Percentiles rank a stretch among this genome's conserved stretches.
phyloP scores from a whole-genome alignment of 2,888 invertebrate species.

The Periphyllus acericola region DNA sequence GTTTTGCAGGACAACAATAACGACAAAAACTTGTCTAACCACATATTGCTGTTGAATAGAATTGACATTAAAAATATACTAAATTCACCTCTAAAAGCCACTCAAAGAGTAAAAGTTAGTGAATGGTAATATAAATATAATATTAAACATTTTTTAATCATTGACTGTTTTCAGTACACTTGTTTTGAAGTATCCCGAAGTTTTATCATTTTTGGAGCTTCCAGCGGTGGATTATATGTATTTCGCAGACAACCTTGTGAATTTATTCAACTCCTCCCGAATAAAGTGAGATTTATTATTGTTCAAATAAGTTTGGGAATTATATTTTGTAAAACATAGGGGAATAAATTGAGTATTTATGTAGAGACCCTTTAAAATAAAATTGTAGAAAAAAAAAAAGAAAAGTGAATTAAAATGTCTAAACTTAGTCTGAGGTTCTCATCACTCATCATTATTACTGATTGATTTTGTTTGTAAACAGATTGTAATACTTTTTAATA shows the following conservation, averaged over 20 bases:
- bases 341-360: no score
- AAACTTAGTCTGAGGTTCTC: no score
- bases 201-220: slow-evolving; percentile 81
- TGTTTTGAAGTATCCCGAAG: slow-evolving; percentile 80
- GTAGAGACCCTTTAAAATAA: no score
- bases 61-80: slow-evolving; percentile 63
- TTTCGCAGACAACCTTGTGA: slow-evolving; percentile 79
- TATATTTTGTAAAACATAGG: no score
- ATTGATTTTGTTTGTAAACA: no score
- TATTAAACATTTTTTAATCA: background rate
- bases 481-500: no score
- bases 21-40: slow-evolving; percentile 16
- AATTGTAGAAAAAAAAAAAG: no score
- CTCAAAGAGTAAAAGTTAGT: slow-evolving; percentile 64
- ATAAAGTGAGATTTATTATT: slow-evolving; percentile 71
- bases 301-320: background rate
- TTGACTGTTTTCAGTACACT: slow-evolving; percentile 73
- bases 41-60: slow-evolving; percentile 63
- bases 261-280: slow-evolving; percentile 82
- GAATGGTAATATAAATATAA: background rate
- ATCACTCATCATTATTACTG: no score
- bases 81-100: slow-evolving; percentile 64
- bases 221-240: slow-evolving; percentile 83
- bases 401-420: no score
- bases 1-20: slow-evolving; percentile 18